A percentile compares a stretch with the other conserved stretches of the same genome.
Evolutionary conservation across 1,140 invertebrate species (phyloP).

Genomic region (Drosophila biarmipes): DNA sequence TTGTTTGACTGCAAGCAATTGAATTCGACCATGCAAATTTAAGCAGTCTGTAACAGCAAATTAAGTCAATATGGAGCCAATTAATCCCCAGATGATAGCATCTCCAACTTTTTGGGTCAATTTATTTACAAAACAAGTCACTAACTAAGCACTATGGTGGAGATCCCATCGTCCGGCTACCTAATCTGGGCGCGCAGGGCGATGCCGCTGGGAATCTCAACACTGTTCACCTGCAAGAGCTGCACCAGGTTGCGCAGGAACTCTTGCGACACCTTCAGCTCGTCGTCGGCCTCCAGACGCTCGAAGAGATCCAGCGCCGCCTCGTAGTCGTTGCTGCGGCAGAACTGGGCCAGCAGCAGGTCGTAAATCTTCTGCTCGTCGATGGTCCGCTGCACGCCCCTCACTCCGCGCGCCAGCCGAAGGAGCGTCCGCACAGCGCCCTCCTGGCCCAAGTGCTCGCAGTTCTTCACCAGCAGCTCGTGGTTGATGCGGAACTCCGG

Average conservation of each 20-base stretch:
- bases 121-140: conserved; percentile 8
- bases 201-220: conserved; percentile 74
- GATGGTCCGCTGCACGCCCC: conserved; percentile 63
- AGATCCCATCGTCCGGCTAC: conserved; percentile 13
- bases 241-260: conserved; percentile 76
- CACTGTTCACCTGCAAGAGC: conserved; percentile 69
- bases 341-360: conserved; percentile 83
- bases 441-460: conserved; percentile 74
- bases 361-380: conserved; percentile 83
- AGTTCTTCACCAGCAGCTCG: conserved; percentile 71
- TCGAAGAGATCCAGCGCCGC: conserved; percentile 80
- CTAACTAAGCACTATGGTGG: neutral
- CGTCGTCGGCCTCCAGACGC: conserved; percentile 79
- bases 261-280: conserved; percentile 77
- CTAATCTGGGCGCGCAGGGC: conserved; percentile 75
- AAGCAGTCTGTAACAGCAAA: too few species aligned
- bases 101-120: too few species aligned
- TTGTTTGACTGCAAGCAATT: too few species aligned
- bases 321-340: conserved; percentile 83
- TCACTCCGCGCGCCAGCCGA: conserved; percentile 74
- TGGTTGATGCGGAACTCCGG: conserved; percentile 78
- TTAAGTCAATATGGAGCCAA: too few species aligned
- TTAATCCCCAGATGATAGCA: too few species aligned
- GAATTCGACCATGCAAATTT: too few species aligned
- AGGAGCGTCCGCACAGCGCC: conserved; percentile 74